Percentiles rank a stretch among this genome's conserved stretches.
Evolutionary conservation across 30 jellyfish, hydroid and myxozoan species (phyloP).

Genomic region (Hydractinia echinata): DNA sequence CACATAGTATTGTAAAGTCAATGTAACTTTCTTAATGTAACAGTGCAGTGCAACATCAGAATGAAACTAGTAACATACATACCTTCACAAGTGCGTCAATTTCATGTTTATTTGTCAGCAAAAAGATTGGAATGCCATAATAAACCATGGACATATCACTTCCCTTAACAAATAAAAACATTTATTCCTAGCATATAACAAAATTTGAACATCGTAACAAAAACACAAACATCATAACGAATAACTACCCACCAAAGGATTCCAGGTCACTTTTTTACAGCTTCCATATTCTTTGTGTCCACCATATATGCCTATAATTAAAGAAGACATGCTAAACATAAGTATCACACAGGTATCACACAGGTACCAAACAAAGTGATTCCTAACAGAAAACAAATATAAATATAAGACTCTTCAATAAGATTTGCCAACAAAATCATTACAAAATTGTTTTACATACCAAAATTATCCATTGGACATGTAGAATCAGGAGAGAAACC

Average conservation of each 20-base stretch:
- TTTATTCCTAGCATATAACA: neutral
- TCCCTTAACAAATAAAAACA: constrained; percentile 50
- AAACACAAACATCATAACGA: neutral
- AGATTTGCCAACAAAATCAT: too few species aligned
- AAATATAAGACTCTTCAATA: neutral
- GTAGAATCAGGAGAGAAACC: constrained; percentile 90
- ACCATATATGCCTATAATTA: constrained; percentile 51
- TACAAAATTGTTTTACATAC: constrained; percentile 36
- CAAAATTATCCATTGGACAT: constrained; percentile 80
- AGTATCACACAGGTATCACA: too few species aligned
- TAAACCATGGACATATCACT: constrained; percentile 83
- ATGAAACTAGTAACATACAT: neutral
- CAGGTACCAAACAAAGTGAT: too few species aligned
- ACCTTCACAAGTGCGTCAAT: constrained; percentile 69
- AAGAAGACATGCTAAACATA: too few species aligned
- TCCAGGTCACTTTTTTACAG: constrained; percentile 89
- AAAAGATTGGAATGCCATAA: constrained; percentile 94
- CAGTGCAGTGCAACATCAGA: too few species aligned
- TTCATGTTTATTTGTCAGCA: constrained; percentile 75
- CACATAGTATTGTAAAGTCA: too few species aligned
- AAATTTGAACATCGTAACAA: neutral
- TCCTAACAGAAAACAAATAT: neutral
- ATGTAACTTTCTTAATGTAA: too few species aligned
- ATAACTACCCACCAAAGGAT: constrained; percentile 49
- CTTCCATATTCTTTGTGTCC: constrained; percentile 46